phyloP scores from a whole-genome alignment of 2,797 vertebrate species.

The Leontopithecus rosalia region DNA sequence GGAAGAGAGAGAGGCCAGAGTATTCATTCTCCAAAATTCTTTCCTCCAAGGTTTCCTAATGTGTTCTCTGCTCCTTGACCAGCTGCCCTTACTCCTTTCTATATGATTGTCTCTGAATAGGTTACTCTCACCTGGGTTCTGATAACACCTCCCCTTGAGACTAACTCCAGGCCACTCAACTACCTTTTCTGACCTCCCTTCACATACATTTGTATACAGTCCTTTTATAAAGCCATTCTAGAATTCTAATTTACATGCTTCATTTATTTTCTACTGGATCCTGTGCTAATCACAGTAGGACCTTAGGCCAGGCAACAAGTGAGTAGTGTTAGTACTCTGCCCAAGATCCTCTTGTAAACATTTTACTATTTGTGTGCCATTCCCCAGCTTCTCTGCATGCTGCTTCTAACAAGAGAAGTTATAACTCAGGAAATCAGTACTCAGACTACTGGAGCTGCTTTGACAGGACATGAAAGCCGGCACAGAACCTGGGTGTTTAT shows the following conservation, averaged over 20 bases:
- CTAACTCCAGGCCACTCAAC: not conserved
- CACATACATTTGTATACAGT: not conserved
- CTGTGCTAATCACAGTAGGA: not conserved
- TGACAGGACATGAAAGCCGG: not conserved
- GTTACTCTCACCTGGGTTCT: not conserved
- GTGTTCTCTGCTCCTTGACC: not conserved
- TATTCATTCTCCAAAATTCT: not conserved
- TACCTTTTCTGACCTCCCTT: not conserved
- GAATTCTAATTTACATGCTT: not conserved
- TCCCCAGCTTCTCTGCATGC: not conserved
- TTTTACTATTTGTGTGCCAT: not conserved
- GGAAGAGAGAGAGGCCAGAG: not conserved
- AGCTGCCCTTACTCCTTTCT: not conserved
- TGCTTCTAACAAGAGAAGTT: not conserved
- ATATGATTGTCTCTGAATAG: not conserved
- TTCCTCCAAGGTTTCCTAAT: not conserved
- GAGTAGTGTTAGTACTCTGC: not conserved
- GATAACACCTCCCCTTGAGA: not conserved
- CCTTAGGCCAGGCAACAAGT: not conserved
- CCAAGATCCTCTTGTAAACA: not conserved
- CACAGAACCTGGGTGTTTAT: not conserved
- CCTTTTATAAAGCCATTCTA: not conserved
- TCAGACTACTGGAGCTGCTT: not conserved
- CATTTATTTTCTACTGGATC: not conserved
- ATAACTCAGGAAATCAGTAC: not conserved